phyloP scores from a whole-genome alignment of 2,113 vertebrate species.

The Rynchops niger region DNA sequence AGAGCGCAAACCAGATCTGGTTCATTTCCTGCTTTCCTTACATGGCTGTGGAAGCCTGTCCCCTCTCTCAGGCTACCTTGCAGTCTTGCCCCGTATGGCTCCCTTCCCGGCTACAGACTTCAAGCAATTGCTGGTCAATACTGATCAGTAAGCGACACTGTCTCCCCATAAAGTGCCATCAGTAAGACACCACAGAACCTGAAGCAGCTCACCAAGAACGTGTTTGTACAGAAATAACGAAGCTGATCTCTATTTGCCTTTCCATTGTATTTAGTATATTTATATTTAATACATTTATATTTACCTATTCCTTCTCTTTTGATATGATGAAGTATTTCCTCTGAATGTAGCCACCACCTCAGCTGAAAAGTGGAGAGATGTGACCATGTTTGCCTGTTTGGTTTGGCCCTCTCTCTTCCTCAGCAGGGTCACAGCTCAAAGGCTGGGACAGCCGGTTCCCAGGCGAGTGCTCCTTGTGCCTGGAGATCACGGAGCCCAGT shows the following conservation, averaged over 20 bases:
- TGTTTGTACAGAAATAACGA: background rate
- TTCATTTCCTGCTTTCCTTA: background rate
- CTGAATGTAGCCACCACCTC: background rate
- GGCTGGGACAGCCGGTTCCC: background rate
- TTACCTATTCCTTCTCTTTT: background rate
- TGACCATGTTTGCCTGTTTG: background rate
- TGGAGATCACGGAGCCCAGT: rapidly evolving
- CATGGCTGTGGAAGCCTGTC: background rate
- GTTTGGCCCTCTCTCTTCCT: background rate
- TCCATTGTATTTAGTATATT: background rate
- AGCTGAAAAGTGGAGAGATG: background rate
- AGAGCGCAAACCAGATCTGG: background rate
- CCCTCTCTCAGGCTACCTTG: background rate
- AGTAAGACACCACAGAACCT: background rate
- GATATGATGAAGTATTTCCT: background rate
- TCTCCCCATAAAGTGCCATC: background rate
- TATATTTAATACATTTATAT: background rate
- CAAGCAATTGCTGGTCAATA: rapidly evolving
- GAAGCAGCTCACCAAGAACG: background rate
- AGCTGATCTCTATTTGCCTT: background rate
- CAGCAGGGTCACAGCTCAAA: background rate
- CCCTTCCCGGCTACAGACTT: background rate
- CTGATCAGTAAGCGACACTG: rapidly evolving
- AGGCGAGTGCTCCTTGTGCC: rapidly evolving
- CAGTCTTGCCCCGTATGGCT: background rate